Evolutionary conservation across 1,140 invertebrate genomes (phyloP).

Genomic region (Aradophagus sp.): DNA sequence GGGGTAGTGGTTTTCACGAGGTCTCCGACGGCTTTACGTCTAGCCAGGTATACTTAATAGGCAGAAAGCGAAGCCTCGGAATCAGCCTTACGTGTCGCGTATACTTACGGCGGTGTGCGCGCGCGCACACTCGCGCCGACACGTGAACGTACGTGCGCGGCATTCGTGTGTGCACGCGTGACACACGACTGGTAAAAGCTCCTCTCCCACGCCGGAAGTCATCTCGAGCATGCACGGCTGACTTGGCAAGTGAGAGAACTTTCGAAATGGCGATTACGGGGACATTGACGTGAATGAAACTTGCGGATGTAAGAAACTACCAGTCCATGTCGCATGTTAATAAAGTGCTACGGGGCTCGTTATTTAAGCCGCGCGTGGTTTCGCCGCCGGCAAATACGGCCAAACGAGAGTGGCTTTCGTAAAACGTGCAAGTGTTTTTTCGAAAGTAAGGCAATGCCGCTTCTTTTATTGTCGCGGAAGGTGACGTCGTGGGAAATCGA

Average conservation of each 20-base stretch:
- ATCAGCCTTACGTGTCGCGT: conserved; percentile 59
- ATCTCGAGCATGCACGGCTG: conserved; percentile 55
- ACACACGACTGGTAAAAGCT: conserved; percentile 53
- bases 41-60: conserved; percentile 57
- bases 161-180: conserved; percentile 40
- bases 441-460: too few species aligned
- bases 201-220: conserved; percentile 41
- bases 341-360: conserved; percentile 33
- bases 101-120: conserved; percentile 32
- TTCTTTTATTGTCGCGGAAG: too few species aligned
- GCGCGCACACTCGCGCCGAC: conserved; percentile 10
- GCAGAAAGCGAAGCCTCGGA: conserved; percentile 42
- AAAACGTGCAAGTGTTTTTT: too few species aligned
- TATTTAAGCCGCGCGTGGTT: too few species aligned
- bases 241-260: conserved; percentile 55
- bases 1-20: conserved; percentile 12
- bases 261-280: conserved; percentile 50
- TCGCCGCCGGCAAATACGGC: background rate
- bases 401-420: background rate
- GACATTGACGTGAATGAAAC: conserved; percentile 52
- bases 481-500: too few species aligned
- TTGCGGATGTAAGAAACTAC: conserved; percentile 38
- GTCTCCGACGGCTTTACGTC: conserved; percentile 48
- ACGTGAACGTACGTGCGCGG: conserved; percentile 16
- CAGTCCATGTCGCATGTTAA: conserved; percentile 28